Base-by-base conservation (phyloP, 2,113 vertebrate species). In the Danio rerio region DNA sequence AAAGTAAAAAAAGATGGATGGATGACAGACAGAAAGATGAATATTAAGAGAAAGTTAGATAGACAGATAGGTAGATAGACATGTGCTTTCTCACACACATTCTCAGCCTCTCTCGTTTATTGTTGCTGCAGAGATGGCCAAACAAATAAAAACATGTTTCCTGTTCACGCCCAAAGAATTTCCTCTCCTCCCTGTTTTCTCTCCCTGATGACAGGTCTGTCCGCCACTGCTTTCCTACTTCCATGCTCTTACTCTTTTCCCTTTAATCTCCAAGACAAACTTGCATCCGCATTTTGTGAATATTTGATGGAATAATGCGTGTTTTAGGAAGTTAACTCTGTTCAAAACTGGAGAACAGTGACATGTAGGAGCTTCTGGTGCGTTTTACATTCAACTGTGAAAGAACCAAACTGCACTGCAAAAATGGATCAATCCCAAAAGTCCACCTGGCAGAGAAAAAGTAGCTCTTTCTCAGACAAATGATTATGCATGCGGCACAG, bases 141-240 rank as follows among this genome's bases (percentile, higher is more conserved):
- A 81, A 82, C 68, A 68, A 78, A 82, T 72, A 73, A 40, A 45
- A 76, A 72, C 78, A 83, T 76, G 81, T 72, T 87, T 84, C 84
- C 87, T 79, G 81, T 86, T 88, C 86, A 88, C 85, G 85, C 85
- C 83, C 82, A 83, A 72, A 82, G 82, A 78, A 86, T 80, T 88
- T 85, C 87, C 85, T 86, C 70, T 83, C 88, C 88, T 89, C 89
- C 84, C 88, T 88, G 80, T 75, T 80, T 61, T 45, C 49, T 16
- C 69, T 83, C 12, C 65, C 91, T 86, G 92, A 93, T 91, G 90
- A 75, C 90, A 9, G 80, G 83, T 86, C 89, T 52, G 68, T 47
- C 15, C 16, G 45, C 45, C 45, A 49, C 5, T 70, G 68, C 91
- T 90, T 93, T 88, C 87, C 84, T 91, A 86, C 83, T 92, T 90